Evolutionary conservation across 2,888 invertebrate genomes (phyloP).

Genomic region (Parascotia fuliginaria): DNA sequence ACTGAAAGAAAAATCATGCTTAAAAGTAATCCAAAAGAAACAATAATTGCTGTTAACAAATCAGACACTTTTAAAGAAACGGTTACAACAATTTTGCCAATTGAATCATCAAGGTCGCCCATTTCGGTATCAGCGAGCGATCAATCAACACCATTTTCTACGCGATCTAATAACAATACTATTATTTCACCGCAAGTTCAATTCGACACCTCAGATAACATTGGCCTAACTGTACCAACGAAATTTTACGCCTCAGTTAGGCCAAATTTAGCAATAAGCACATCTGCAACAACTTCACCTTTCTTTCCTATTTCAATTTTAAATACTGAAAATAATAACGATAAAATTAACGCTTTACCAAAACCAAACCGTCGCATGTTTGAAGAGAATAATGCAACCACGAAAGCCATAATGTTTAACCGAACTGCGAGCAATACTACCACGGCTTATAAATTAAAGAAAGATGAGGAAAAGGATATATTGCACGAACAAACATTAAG

Average conservation of each 20-base stretch:
- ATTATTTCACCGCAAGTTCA: not conserved
- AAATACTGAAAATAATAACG: not conserved
- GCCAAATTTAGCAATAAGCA: not conserved
- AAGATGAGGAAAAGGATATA: not conserved
- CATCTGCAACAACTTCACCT: not conserved
- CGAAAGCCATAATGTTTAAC: not conserved
- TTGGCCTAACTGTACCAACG: not conserved
- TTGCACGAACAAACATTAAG: not conserved
- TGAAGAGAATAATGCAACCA: not conserved
- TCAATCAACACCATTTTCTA: not conserved
- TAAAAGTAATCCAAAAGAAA: not conserved
- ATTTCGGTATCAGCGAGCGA: not conserved
- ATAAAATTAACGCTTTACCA: not conserved
- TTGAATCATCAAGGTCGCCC: not conserved
- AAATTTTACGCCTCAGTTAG: not conserved
- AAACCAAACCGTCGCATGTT: not conserved
- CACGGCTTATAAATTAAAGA: not conserved
- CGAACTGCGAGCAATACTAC: not conserved
- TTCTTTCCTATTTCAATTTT: not conserved
- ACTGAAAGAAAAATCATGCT: not conserved
- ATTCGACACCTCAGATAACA: not conserved
- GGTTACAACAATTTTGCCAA: not conserved
- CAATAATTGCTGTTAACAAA: not conserved
- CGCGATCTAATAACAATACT: not conserved
- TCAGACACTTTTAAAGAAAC: not conserved